phyloP scores from a whole-genome alignment of 2,888 invertebrate genomes.

The Notodonta ziczac region DNA sequence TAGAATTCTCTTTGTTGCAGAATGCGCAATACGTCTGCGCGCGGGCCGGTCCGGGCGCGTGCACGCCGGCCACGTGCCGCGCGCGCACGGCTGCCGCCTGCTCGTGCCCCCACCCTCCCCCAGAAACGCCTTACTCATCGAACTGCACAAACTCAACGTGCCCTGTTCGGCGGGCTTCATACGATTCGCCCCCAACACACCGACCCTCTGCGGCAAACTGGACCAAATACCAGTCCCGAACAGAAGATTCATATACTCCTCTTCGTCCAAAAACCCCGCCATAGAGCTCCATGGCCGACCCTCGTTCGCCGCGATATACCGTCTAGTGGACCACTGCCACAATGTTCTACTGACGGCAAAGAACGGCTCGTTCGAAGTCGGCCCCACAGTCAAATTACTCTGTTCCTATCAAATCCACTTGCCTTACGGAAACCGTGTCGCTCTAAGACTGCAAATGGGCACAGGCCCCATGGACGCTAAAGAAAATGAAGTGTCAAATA shows the following conservation, averaged over 20 bases:
- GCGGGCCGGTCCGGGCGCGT: slow-evolving; percentile 71
- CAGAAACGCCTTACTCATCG: slow-evolving; percentile 85
- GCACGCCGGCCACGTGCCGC: slow-evolving; percentile 82
- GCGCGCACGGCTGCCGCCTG: slow-evolving; percentile 80
- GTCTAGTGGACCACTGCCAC: slow-evolving; percentile 89
- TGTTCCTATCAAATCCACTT: slow-evolving; percentile 89
- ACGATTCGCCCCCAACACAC: slow-evolving; percentile 81
- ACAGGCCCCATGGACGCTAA: slow-evolving; percentile 65
- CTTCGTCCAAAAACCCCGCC: slow-evolving; percentile 75
- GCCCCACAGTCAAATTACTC: slow-evolving; percentile 83
- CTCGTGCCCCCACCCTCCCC: slow-evolving; percentile 76
- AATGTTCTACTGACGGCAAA: slow-evolving; percentile 86
- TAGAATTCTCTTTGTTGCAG: slow-evolving; percentile 73
- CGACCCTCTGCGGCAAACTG: slow-evolving; percentile 87
- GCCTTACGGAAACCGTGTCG: slow-evolving; percentile 88
- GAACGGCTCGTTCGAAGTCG: slow-evolving; percentile 88
- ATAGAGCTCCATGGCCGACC: slow-evolving; percentile 86
- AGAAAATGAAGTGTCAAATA: slow-evolving; percentile 64
- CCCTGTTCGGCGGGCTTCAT: slow-evolving; percentile 87
- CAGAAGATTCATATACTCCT: slow-evolving; percentile 84
- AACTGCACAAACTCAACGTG: slow-evolving; percentile 88
- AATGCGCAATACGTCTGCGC: slow-evolving; percentile 84
- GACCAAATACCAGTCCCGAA: slow-evolving; percentile 86
- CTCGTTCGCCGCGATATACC: slow-evolving; percentile 87
- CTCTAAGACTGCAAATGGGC: slow-evolving; percentile 86